A percentile compares a stretch with the other conserved stretches of the same genome.
phyloP scores from a whole-genome alignment of 2,113 vertebrate genomes.

The Sinosuthora webbiana region DNA sequence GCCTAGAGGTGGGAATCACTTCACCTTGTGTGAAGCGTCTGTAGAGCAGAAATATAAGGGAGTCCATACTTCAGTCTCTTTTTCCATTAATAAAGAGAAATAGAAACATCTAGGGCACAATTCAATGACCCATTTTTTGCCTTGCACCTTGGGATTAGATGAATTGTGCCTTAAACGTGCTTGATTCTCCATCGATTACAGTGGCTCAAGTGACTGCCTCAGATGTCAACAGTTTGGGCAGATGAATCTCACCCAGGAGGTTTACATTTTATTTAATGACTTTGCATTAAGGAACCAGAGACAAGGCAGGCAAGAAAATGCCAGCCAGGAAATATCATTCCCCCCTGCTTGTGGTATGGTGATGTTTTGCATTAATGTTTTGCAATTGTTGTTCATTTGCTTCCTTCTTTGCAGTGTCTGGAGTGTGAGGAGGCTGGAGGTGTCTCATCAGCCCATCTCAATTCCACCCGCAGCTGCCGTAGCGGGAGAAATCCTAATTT shows the following conservation, averaged over 20 bases:
- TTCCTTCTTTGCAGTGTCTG: background rate
- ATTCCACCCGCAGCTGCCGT: background rate
- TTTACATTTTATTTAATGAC: constrained; percentile 22
- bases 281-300: background rate
- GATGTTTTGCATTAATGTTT: background rate
- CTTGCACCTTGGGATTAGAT: background rate
- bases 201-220: background rate
- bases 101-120: background rate
- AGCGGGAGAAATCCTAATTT: background rate
- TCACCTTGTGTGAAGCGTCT: background rate
- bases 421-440: background rate
- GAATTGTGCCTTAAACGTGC: background rate
- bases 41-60: background rate
- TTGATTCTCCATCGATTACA: constrained; percentile 24
- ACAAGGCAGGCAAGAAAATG: background rate
- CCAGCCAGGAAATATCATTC: background rate
- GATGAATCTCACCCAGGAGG: constrained; percentile 38
- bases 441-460: background rate
- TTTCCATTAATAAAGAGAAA: constrained; percentile 6
- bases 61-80: background rate
- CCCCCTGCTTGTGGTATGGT: background rate
- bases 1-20: background rate
- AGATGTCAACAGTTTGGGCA: constrained; percentile 25
- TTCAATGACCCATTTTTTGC: constrained; percentile 22
- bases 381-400: background rate